These are phyloP conservation scores for Sebastiscus albofasciatus DNA, from an alignment of 2,797 vertebrate species.

Conservation along the genomic window DNA sequence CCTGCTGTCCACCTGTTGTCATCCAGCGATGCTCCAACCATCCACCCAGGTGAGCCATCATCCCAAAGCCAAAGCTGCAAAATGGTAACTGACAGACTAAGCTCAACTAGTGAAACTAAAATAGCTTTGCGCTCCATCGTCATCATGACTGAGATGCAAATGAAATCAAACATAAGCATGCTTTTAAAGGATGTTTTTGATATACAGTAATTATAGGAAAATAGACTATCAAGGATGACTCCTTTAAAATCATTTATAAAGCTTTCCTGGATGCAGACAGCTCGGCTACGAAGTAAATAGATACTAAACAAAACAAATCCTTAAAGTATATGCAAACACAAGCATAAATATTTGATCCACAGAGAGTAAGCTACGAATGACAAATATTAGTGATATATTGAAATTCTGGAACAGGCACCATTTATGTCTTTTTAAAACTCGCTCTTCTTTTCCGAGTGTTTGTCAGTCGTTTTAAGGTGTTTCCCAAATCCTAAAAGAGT, in stretches of 20 bases:
- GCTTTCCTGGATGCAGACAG: slow-evolving; percentile 86
- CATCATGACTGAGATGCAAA: slow-evolving; percentile 78
- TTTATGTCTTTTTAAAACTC: slow-evolving; percentile 78
- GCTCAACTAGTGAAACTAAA: slow-evolving; percentile 73
- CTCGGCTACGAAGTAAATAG: slow-evolving; percentile 86
- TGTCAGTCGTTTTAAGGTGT: slow-evolving; percentile 91
- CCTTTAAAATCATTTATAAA: slow-evolving; percentile 85
- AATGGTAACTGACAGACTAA: slow-evolving; percentile 64
- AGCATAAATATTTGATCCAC: slow-evolving; percentile 90
- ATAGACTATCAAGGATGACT: slow-evolving; percentile 85
- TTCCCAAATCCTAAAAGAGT: slow-evolving; percentile 87
- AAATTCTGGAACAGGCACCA: slow-evolving; percentile 85
- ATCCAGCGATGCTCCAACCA: slow-evolving; percentile 41
- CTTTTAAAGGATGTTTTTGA: slow-evolving; percentile 85
- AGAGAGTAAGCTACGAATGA: slow-evolving; percentile 88
- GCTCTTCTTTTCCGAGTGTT: slow-evolving; percentile 74
- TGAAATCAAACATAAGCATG: slow-evolving; percentile 85
- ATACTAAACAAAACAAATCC: slow-evolving; percentile 84
- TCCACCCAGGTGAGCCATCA: slow-evolving; percentile 40
- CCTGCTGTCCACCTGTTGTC: slow-evolving; percentile 56
- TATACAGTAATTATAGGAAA: slow-evolving; percentile 87
- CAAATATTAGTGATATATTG: slow-evolving; percentile 87
- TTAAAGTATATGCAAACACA: slow-evolving; percentile 89
- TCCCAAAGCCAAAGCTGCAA: slow-evolving; percentile 53
- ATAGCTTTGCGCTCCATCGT: slow-evolving; percentile 73